Base-by-base conservation (phyloP, 2,888 invertebrate genomes). In the Pandemis corylana region DNA sequence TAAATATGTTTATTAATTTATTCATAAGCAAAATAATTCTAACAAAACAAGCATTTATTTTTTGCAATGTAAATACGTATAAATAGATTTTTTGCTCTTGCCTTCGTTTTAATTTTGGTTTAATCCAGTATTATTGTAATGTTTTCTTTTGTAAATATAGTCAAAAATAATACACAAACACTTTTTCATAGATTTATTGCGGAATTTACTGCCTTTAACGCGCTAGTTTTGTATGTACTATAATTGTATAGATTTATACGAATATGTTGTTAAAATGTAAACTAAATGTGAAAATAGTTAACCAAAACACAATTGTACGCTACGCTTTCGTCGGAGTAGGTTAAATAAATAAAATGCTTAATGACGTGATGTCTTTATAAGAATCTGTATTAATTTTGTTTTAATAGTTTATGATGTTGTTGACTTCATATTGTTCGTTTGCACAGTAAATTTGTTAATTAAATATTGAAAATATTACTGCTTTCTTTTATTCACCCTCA, bases 331-430 rank as follows among this genome's bases (percentile, higher is more conserved):
- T 65, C 62, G 64, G 53, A 61, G 71, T 76, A 63, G 69, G 59
- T 77, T 68, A 72, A 80, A 77, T 12, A 79, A 77, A 76, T 77
- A 78, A 79, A 77, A 76, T 77, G 78, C 80, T 81, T 74, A 79
- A n/a, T 76, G 73, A 81, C 84, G 85, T 89, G 87, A 87, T 88
- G 82, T 84, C 84, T 82, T 83, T 83, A 68, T 81, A 79, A 80
- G 84, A 85, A 85, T 88, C 77, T 90, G 89, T 88, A 85, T 84
- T 87, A 89, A 91, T 90, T 91, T 90, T 94, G 91, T 93, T 94
- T 90, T 86, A 90, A 89, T 91, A 94, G 89, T 94, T 92, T 94
- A 94, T 93, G 85, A 89, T 86, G 87, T 89, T 82, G 93, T 94
- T 93, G 90, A 87, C 79, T 84, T 84, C 85, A 87, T 84, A 87